Evolutionary conservation across 1,140 invertebrate species (phyloP).

Genomic region (Eriocheir sinensis): DNA sequence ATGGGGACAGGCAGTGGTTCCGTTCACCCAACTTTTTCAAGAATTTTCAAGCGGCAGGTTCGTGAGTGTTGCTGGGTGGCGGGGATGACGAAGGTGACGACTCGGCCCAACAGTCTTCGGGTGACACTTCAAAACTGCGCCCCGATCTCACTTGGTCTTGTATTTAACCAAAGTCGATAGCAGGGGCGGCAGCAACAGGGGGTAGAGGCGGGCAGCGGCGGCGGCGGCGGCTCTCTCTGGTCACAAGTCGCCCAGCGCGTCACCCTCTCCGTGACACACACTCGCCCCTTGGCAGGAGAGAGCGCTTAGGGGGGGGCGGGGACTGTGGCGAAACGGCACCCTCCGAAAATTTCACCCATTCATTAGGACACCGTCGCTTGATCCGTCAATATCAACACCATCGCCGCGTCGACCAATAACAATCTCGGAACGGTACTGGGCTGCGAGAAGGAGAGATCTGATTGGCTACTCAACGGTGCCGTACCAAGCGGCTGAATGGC

Average conservation of each 20-base stretch:
- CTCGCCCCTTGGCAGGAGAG: background rate
- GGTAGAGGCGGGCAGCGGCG: background rate
- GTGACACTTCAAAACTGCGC: background rate
- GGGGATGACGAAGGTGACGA: background rate
- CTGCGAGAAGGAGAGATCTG: slow-evolving; percentile 76
- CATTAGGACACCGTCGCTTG: slow-evolving; percentile 62
- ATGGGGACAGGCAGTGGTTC: background rate
- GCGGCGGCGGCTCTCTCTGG: background rate
- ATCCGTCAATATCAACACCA: slow-evolving; percentile 67
- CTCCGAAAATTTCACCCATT: slow-evolving; percentile 68
- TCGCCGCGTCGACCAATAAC: slow-evolving; percentile 65
- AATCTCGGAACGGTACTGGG: slow-evolving; percentile 72
- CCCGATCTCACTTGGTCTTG: slow-evolving; percentile 17
- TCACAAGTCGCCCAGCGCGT: background rate
- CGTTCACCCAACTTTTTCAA: background rate
- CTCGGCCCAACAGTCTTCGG: background rate
- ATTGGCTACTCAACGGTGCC: slow-evolving; percentile 74
- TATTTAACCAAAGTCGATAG: slow-evolving; percentile 61
- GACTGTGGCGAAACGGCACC: background rate
- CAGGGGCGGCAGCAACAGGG: background rate
- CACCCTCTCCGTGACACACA: slow-evolving; percentile 28
- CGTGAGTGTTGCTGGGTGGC: no score
- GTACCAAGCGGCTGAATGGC: slow-evolving; percentile 75
- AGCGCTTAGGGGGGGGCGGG: background rate
- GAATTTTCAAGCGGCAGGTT: no score